Evolutionary conservation across 92 coral and sea anemone species (phyloP), one percentile per base, ranked within the genome.

Genomic region (Galaxea fascicularis): DNA sequence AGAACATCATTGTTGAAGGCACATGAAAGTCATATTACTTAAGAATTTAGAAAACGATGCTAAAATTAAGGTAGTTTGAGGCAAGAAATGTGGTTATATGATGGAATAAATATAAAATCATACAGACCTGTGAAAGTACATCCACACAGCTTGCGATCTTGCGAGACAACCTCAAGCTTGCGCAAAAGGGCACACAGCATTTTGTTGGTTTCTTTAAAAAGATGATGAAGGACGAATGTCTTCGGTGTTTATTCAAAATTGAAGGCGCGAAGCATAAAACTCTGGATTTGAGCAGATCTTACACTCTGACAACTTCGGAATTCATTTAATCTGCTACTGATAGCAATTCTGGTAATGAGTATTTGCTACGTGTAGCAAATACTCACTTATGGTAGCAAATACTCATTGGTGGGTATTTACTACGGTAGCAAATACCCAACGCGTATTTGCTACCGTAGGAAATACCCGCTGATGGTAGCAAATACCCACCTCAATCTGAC

Each of bases 231-330:
- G 71, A 65, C 46, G 46, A 65, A 65, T 65, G 71, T 65, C 71
- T 26, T 65, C 44, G 71, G 41, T 65, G 71, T 65, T 65, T 26
- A 65, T 27, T 27, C 10, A 65, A 65, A 65, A 65, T 65, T 65
- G n/a, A 65, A 28, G 41, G 71, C 44, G 71, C 49, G 21, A 65
- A 30, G 71, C 71, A 65, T 65, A 28, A 65, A 65, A 65, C 71
- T 65, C 71, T 65, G 11, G 71, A 65, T 65, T 65, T 65, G 71
- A 65, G 71, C 71, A 65, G 71, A 65, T 65, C 44, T 28, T 65
- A 29, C 71, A 26, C 20, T 25, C 71, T 26, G 44, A 65, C 71
- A 65, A 65, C 71, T 65, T n/a, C 21, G 71, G 16, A 65, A 65
- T 65, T 65, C 46, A 13, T 65, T 65, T 65, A 65, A 26, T 65